Base-by-base conservation (phyloP, 2,888 invertebrate genomes). In the Anaspis maculata region DNA sequence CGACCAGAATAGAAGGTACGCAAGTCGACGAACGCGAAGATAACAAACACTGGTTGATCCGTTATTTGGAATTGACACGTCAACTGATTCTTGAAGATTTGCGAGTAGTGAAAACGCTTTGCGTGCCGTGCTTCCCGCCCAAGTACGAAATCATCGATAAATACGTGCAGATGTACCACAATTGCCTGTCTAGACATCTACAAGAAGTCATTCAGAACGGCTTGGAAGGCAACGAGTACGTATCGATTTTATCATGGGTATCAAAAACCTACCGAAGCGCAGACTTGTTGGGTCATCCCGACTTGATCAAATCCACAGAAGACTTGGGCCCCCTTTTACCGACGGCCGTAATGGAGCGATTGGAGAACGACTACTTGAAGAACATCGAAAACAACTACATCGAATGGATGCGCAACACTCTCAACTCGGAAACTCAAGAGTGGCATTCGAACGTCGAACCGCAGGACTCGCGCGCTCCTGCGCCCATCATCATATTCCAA, bases 401-500 rank as follows among this genome's bases (percentile, higher is more conserved):
- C 52, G 90, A 94, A 54, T 98, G 97, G 96, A 88, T 96, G 84
- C 83, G 82, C 52, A 95, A 94, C 64, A 88, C 95, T 0, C 68
- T 96, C 34, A 81, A 81, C 51, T 80, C 88, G 2, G 97, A 97
- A 62, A 86, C 86, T 53, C 82, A 84, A 59, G 95, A 96, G 64
- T 97, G 97, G 97, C 77, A 77, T 58, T 79, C 80, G 11, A 78
- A 76, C 42, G 73, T 79, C 44, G 73, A 81, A 44, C 90, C 92
- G 1, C 79, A 30, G n/a, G 30, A 26, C 27, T 91, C 81, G 66
- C 86, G 91, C 61, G 95, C 96, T 2, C 85, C 89, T 31, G 85
- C 95, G 22, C 96, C 97, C 3, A 86, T 95, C 41, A 92, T 96
- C 38, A 87, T 97, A 44, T 96, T 95, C 67, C 90, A 96, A 67